These are phyloP conservation scores for Drosophila tsacasi DNA, from an alignment of 1,140 invertebrate species.

Conservation along the genomic window DNA sequence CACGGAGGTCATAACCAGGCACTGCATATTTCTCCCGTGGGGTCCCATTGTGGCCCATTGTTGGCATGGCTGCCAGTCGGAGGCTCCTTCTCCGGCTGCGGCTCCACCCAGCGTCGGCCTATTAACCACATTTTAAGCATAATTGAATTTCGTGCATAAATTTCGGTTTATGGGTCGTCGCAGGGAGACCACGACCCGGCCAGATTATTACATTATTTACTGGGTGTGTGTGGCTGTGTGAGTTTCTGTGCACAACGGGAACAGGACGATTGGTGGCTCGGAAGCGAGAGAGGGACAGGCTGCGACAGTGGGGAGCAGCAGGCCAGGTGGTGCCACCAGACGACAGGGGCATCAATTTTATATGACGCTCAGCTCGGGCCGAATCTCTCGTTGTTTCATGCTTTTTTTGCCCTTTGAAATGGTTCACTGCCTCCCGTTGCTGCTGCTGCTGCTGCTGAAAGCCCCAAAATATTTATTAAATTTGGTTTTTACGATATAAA, in stretches of 20 bases:
- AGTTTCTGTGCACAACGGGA: conserved; percentile 9
- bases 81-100: conserved; percentile 20
- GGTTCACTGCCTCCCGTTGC: conserved; percentile 31
- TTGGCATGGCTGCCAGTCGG: conserved; percentile 55
- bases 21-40: conserved; percentile 58
- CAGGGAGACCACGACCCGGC: conserved; percentile 70
- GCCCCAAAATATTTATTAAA: conserved; percentile 72
- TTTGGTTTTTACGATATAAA: conserved; percentile 67
- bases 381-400: conserved; percentile 27
- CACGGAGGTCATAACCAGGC: conserved; percentile 44
- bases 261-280: conserved; percentile 3
- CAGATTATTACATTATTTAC: conserved; percentile 84
- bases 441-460: conserved; percentile 38
- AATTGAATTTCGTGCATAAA: conserved; percentile 83
- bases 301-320: conserved; percentile 21
- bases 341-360: conserved; percentile 75
- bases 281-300: conserved; percentile 18
- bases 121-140: conserved; percentile 84
- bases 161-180: conserved; percentile 77
- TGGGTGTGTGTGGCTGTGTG: conserved; percentile 40
- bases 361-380: conserved; percentile 53
- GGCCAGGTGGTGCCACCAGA: conserved; percentile 60
- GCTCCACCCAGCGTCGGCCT: conserved; percentile 56
- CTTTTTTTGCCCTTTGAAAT: conserved; percentile 26
- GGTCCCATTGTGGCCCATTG: conserved; percentile 54